Evolutionary conservation across 2,888 invertebrate species (phyloP).

Genomic region (Aporophyla lueneburgensis): DNA sequence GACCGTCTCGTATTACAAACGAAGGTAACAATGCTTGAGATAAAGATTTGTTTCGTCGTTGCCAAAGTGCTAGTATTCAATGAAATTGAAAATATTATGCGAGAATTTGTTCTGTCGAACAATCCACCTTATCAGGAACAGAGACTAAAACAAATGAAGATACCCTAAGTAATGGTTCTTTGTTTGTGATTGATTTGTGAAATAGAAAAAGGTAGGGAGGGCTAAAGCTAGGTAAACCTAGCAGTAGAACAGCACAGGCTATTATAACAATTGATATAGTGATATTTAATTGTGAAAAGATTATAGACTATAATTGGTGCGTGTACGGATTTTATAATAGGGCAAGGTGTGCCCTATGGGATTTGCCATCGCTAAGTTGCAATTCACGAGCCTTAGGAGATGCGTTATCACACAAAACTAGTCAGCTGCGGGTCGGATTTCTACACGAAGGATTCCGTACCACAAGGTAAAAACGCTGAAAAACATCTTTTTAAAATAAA

Average conservation of each 20-base stretch:
- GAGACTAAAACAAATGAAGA: not conserved
- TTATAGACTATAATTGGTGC: not conserved
- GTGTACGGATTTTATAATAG: not conserved
- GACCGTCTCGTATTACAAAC: constrained; percentile 81
- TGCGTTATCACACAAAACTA: not conserved
- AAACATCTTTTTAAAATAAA: too few species aligned
- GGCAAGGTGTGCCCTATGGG: not conserved
- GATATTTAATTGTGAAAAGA: not conserved
- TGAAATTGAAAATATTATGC: constrained; percentile 4
- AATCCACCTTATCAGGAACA: constrained; percentile 4
- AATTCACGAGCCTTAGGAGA: not conserved
- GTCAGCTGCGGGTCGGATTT: too few species aligned
- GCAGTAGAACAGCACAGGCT: not conserved
- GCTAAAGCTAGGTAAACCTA: too few species aligned
- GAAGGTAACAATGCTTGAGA: constrained; percentile 76
- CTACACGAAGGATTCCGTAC: too few species aligned
- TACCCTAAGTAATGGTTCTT: not conserved
- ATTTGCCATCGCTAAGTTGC: not conserved
- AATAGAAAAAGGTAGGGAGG: not conserved
- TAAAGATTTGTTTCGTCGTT: constrained; percentile 59
- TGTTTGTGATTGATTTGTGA: not conserved
- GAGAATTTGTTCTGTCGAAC: not conserved
- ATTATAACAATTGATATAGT: not conserved
- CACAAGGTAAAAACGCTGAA: too few species aligned
- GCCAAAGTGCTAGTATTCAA: not conserved